Conservation (phyloP, 2,888 invertebrate species). For the Microctonus aethiopoides region DNA sequence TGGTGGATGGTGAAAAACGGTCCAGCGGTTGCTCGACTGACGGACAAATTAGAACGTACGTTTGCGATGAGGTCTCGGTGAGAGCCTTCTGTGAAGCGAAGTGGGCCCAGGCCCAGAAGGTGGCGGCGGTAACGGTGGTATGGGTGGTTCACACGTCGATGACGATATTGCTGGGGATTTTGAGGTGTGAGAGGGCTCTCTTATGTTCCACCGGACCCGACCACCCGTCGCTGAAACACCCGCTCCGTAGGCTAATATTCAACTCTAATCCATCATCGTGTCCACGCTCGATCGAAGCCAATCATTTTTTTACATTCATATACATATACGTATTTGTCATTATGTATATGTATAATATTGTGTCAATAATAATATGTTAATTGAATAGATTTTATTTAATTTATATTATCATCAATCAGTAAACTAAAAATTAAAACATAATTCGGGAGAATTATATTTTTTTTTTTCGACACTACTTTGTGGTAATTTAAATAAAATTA, state of each 20-base stretch:
- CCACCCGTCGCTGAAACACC: conserved; percentile 62
- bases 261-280: conserved; percentile 13
- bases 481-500: neutral
- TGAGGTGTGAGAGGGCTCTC: conserved; percentile 54
- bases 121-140: conserved; percentile 59
- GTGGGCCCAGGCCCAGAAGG: conserved; percentile 59
- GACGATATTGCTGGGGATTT: conserved; percentile 48
- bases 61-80: conserved; percentile 58
- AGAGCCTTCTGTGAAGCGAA: conserved; percentile 59
- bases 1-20: neutral
- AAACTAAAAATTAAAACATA: neutral
- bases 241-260: conserved; percentile 45
- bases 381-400: neutral
- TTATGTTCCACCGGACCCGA: conserved; percentile 61
- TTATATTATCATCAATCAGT: neutral
- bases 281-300: conserved; percentile 26
- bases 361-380: no score
- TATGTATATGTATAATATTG: neutral
- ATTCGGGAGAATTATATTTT: neutral
- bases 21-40: conserved; percentile 31
- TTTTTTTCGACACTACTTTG: neutral
- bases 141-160: conserved; percentile 54
- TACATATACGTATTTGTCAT: neutral
- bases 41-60: conserved; percentile 54
- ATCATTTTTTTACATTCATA: no score